Evolutionary conservation across 2,888 invertebrate species (phyloP).

Genomic region (Nymphalis urticae): DNA sequence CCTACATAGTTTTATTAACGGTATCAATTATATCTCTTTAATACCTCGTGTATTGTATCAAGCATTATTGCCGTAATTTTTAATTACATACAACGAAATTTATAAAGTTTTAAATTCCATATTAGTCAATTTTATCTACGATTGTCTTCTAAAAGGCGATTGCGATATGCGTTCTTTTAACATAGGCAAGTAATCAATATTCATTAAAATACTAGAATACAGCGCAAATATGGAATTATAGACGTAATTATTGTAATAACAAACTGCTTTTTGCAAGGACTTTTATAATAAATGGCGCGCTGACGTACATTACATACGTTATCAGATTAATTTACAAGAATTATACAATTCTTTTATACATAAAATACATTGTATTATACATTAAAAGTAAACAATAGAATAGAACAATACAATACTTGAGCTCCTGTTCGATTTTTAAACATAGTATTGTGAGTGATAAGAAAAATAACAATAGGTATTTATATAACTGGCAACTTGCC

Average conservation of each 20-base stretch:
- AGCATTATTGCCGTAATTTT: not conserved
- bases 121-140: constrained; percentile 3
- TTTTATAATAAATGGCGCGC: constrained; percentile 1
- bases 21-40: not conserved
- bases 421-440: constrained; percentile 15
- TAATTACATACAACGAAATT: not conserved
- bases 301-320: constrained; percentile 4
- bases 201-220: not conserved
- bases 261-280: constrained; percentile 1
- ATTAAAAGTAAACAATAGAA: constrained; percentile 16
- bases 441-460: not conserved
- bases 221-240: not conserved
- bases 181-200: not conserved
- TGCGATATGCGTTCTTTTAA: not conserved
- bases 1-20: not conserved
- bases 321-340: constrained; percentile 2
- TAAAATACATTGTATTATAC: not conserved
- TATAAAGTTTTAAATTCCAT: not conserved
- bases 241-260: not conserved
- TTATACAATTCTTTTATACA: not conserved
- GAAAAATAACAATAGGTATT: not conserved
- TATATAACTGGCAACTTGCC: too few species aligned
- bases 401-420: not conserved
- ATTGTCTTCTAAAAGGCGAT: not conserved
- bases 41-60: not conserved